Conservation (phyloP, 2,888 invertebrate species). For the Tetramorium bicarinatum region DNA sequence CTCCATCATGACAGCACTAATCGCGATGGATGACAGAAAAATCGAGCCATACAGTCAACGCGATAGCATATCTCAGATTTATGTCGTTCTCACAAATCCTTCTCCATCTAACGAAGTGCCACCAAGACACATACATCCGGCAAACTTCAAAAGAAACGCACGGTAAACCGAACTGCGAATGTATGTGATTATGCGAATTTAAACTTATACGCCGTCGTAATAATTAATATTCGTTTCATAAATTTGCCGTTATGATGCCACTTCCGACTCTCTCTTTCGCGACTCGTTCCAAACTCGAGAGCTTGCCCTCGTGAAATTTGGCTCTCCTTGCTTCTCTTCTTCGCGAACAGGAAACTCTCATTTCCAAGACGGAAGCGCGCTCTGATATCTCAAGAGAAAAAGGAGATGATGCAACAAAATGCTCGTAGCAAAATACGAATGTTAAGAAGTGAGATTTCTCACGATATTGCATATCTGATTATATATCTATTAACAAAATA, state of each 20-base stretch:
- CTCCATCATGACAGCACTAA: neutral
- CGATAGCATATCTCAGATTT: neutral
- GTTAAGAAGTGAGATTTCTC: constrained; percentile 21
- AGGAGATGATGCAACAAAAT: constrained; percentile 15
- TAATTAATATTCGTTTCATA: constrained; percentile 80
- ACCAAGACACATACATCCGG: neutral
- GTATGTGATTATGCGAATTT: constrained; percentile 59
- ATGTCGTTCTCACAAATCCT: neutral
- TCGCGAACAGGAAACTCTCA: constrained; percentile 44
- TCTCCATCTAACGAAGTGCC: neutral
- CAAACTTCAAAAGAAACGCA: neutral
- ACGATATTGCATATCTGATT: neutral
- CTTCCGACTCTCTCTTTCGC: constrained; percentile 24
- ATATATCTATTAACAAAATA: neutral
- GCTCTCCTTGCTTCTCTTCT: constrained; percentile 7
- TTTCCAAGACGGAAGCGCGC: constrained; percentile 16
- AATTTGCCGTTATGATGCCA: constrained; percentile 74
- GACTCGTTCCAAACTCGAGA: constrained; percentile 23
- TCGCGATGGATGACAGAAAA: neutral
- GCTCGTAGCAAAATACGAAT: constrained; percentile 7
- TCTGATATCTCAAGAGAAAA: constrained; percentile 39
- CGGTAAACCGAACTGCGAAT: constrained; percentile 14
- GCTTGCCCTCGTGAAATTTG: constrained; percentile 2
- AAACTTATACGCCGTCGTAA: constrained; percentile 53
- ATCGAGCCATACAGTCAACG: neutral